Conservation (phyloP, 2,797 vertebrate genomes). For the Microchirus variegatus region DNA sequence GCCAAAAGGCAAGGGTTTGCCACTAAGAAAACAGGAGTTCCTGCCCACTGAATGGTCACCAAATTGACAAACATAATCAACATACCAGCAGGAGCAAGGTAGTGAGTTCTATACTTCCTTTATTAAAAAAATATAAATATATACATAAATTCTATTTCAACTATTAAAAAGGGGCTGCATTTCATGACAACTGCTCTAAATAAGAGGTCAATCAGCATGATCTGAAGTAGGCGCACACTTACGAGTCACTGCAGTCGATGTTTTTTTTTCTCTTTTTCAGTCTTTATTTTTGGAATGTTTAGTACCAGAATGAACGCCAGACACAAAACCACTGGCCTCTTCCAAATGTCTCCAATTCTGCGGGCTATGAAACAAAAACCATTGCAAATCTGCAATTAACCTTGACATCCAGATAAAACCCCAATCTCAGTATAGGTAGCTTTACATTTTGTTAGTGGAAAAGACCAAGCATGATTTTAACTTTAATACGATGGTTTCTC, state of each 20-base stretch:
- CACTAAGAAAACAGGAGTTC: constrained; percentile 82
- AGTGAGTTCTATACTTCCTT: constrained; percentile 90
- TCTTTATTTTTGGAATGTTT: constrained; percentile 88
- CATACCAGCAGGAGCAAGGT: constrained; percentile 89
- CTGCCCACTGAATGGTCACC: constrained; percentile 83
- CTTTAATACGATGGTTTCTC: constrained; percentile 70
- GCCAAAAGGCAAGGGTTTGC: constrained; percentile 80
- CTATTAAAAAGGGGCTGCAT: constrained; percentile 90
- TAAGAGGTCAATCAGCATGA: constrained; percentile 87
- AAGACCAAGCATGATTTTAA: constrained; percentile 76
- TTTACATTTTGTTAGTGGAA: constrained; percentile 81
- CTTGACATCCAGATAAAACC: constrained; percentile 86
- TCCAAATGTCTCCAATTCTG: constrained; percentile 81
- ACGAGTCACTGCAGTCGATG: constrained; percentile 82
- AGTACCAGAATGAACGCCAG: constrained; percentile 84
- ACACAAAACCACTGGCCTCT: constrained; percentile 78
- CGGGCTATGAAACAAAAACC: constrained; percentile 84
- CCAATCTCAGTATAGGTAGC: constrained; percentile 81
- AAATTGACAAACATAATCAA: constrained; percentile 86
- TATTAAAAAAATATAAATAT: constrained; percentile 91
- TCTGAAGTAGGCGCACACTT: constrained; percentile 87
- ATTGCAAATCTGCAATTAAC: constrained; percentile 84
- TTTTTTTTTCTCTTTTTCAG: constrained; percentile 77
- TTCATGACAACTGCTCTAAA: constrained; percentile 87
- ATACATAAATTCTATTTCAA: constrained; percentile 91